Evolutionary conservation across 2,888 invertebrate species (phyloP).

Genomic region (Plusia festucae): DNA sequence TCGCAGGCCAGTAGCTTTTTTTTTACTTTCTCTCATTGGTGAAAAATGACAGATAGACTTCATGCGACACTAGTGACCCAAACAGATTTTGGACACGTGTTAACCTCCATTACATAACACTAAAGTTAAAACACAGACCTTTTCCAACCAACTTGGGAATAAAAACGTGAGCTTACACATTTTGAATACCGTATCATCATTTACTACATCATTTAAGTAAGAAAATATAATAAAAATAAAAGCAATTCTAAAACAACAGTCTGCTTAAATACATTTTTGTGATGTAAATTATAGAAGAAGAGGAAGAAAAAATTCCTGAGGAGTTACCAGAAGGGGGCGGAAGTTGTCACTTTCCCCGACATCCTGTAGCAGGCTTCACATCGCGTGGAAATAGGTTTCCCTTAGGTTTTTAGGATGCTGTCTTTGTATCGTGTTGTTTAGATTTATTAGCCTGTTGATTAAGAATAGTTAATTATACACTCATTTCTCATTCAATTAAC

Average conservation of each 20-base stretch:
- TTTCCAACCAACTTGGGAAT: too few relatives aligned
- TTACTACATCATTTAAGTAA: too few relatives aligned
- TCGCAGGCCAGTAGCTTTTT: too few relatives aligned
- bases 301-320: slow-evolving; percentile 34
- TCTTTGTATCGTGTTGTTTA: slow-evolving; percentile 12
- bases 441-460: background rate
- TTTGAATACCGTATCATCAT: slow-evolving; percentile 7
- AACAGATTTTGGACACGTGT: too few relatives aligned
- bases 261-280: slow-evolving; percentile 34
- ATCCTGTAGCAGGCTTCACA: slow-evolving; percentile 43
- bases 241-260: slow-evolving; percentile 1
- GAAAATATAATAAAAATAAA: too few relatives aligned
- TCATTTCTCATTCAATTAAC: too few relatives aligned
- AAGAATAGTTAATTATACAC: too few relatives aligned
- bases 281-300: slow-evolving; percentile 45
- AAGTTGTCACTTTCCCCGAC: slow-evolving; percentile 49
- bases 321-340: slow-evolving; percentile 23
- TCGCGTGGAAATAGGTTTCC: slow-evolving; percentile 50
- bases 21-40: too few relatives aligned
- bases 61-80: too few relatives aligned
- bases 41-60: too few relatives aligned
- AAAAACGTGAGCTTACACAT: background rate
- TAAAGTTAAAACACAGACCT: too few relatives aligned
- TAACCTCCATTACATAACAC: too few relatives aligned
- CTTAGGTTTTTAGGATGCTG: slow-evolving; percentile 55